These are phyloP conservation scores for Melolontha melolontha DNA, from an alignment of 2,888 invertebrate genomes.

Conservation along the genomic window DNA sequence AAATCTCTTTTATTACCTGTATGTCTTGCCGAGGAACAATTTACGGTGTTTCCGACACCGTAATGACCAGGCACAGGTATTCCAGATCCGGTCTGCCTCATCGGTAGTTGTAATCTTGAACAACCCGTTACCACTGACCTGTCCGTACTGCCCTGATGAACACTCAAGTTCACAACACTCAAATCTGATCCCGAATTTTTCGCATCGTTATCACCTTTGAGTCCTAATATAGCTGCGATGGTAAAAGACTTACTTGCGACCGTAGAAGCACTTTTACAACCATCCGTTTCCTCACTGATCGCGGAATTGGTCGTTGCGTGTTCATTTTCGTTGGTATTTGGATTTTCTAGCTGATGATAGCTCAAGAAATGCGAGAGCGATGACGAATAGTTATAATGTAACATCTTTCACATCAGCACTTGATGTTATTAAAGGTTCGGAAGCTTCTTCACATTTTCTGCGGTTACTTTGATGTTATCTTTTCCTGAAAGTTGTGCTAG, in stretches of 20 bases:
- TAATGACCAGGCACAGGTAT: constrained; percentile 55
- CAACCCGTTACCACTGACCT: constrained; percentile 58
- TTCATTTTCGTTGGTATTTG: constrained; percentile 56
- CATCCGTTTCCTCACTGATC: constrained; percentile 60
- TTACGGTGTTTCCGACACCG: constrained; percentile 51
- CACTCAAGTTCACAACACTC: constrained; percentile 69
- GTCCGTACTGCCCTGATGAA: constrained; percentile 60
- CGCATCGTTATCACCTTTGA: constrained; percentile 65
- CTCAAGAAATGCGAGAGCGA: constrained; percentile 62
- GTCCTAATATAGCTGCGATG: constrained; percentile 87
- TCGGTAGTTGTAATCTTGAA: constrained; percentile 61
- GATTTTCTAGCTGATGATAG: constrained; percentile 61
- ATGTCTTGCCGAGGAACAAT: constrained; percentile 47
- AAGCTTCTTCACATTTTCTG: constrained; percentile 18
- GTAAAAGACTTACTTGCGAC: constrained; percentile 75
- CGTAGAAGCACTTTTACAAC: constrained; percentile 58
- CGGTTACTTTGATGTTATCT: constrained; percentile 20
- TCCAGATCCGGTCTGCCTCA: constrained; percentile 55
- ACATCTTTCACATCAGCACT: constrained; percentile 53
- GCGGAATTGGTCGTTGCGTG: constrained; percentile 53
- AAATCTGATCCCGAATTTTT: constrained; percentile 54
- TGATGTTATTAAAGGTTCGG: constrained; percentile 6
- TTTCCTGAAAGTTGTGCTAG: constrained; percentile 2
- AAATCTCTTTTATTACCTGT: constrained; percentile 43
- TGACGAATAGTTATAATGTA: constrained; percentile 64